These are phyloP conservation scores for Donacobius atricapilla DNA, from an alignment of 2,113 vertebrate species.

Conservation along the genomic window DNA sequence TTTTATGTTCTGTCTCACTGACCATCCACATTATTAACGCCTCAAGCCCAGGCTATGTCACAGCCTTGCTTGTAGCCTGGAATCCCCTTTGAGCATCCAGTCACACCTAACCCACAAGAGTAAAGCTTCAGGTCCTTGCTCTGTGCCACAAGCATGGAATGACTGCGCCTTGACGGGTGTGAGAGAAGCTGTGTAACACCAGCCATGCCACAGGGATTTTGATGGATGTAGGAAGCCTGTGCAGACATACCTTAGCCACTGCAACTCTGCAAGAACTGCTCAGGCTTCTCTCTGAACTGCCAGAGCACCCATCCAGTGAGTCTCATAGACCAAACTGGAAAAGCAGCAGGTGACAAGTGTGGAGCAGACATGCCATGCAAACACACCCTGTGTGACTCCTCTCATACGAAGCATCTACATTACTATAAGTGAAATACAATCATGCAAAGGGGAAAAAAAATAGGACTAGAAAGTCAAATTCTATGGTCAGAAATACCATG, in stretches of 20 bases:
- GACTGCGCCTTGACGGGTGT: neutral
- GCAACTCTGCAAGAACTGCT: neutral
- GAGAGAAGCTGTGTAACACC: neutral
- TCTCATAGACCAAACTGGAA: neutral
- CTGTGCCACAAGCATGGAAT: neutral
- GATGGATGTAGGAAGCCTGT: neutral
- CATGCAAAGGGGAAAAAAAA: accelerated
- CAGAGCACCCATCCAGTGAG: neutral
- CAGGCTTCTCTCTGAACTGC: neutral
- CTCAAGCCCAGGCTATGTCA: neutral
- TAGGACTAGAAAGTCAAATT: neutral
- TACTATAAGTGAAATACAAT: neutral
- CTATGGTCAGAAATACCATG: neutral
- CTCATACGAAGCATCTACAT: neutral
- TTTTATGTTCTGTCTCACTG: conserved; percentile 17
- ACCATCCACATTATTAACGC: conserved; percentile 3
- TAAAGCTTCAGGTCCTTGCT: neutral
- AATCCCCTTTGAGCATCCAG: neutral
- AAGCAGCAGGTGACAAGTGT: neutral
- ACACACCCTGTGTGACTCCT: neutral
- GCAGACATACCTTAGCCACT: neutral
- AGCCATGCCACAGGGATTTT: neutral
- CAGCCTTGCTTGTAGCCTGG: neutral
- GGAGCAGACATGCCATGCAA: neutral
- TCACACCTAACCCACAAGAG: neutral